Base-by-base conservation (phyloP, 2,888 invertebrate species). In the Ischnus inquisitorius region DNA sequence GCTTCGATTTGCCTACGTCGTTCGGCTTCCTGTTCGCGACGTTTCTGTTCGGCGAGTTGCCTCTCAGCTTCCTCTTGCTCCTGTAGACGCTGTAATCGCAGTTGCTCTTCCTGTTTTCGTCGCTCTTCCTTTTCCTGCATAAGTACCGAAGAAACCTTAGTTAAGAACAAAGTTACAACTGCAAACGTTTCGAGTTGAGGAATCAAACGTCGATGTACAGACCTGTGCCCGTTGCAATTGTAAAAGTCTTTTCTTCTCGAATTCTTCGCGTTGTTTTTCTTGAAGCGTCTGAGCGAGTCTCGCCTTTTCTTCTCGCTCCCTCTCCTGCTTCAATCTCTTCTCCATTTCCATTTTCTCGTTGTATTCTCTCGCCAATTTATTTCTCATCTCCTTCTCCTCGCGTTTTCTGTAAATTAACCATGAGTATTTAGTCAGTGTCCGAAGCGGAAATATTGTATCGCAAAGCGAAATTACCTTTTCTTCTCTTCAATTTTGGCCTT, bases 331-430 rank as follows among this genome's bases (percentile, higher is more conserved):
- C 54, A 93, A 82, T 79, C 94, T 93, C 86, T 94, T 94, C 82
- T 94, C 94, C 85, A 89, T 83, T 34, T 92, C 92, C 91, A 94
- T 93, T 78, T 94, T 94, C 89, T 95, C 95, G 85, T 92, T 93
- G 1, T 94, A 91, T 6, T 94, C 95, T 1, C 92, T 85, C 0
- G 94, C 94, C 2, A 94, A 93, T 0, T 94, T 95, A 0, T 95
- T 95, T 1, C 95, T 95, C 92, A 64, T 94, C 94, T 95, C 95
- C 93, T 95, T 95, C 85, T 95, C 94, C 88, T 95, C 95, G 1
- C 95, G 94, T 83, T 92, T 94, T 78, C 93, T 93, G 65, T 25
- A 77, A 77, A 75, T 57, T 75, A 60, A 57, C 51, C 65, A 39
- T 48, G n/a, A n/a, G n/a, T n/a, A n/a, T n/a, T n/a, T n/a, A n/a